These are phyloP conservation scores for Malaclemys terrapin DNA, from an alignment of 2,113 vertebrate genomes.

Conservation along the genomic window DNA sequence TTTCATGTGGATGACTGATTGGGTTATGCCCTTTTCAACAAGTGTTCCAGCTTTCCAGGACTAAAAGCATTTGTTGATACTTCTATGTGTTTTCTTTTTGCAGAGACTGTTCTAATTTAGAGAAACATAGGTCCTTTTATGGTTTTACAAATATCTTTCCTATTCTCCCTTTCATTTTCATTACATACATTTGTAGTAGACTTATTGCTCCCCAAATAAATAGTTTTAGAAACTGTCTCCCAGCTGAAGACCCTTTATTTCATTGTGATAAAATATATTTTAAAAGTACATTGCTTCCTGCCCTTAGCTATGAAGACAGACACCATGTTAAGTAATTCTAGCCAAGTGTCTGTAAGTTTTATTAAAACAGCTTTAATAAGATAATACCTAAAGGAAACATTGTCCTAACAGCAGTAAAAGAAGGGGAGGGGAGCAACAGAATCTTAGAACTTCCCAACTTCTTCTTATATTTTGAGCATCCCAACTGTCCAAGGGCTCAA, in stretches of 20 bases:
- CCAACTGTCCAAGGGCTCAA: neutral
- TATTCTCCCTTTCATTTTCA: neutral
- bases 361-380: neutral
- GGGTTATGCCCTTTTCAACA: neutral
- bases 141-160: neutral
- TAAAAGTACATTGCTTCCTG: neutral
- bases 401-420: neutral
- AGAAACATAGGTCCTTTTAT: neutral
- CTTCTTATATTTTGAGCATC: neutral
- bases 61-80: neutral
- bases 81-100: neutral
- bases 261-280: neutral
- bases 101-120: neutral
- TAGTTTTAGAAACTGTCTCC: neutral
- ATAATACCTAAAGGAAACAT: neutral
- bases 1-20: neutral
- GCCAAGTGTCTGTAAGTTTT: neutral
- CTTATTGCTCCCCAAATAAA: neutral
- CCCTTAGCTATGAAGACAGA: neutral
- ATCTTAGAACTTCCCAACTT: neutral
- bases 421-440: neutral
- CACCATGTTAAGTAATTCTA: neutral
- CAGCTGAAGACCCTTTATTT: neutral
- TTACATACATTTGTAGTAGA: neutral
- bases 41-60: neutral